A percentile compares a stretch with the other conserved stretches of the same genome.
phyloP scores from a whole-genome alignment of 2,888 invertebrate genomes.

The Latheticus oryzae region DNA sequence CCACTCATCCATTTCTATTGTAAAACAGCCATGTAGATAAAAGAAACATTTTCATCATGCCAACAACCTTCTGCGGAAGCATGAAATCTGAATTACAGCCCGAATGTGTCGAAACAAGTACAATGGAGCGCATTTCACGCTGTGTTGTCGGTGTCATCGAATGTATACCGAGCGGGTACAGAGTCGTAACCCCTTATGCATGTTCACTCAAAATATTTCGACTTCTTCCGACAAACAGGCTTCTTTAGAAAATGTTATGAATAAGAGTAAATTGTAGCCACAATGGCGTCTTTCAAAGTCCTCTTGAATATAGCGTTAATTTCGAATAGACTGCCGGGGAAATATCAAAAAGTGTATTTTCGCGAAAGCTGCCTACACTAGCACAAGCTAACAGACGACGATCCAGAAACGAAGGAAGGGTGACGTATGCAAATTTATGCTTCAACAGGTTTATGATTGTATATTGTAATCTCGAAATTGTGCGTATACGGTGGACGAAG shows the following conservation, averaged over 20 bases:
- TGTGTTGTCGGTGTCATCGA: conserved; percentile 23
- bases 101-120: conserved; percentile 28
- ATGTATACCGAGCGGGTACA: neutral
- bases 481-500: conserved; percentile 23
- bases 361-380: conserved; percentile 33
- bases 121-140: conserved; percentile 32
- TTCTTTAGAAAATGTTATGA: conserved; percentile 69
- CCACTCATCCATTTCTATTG: no score
- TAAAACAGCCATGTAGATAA: neutral
- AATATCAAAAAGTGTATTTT: conserved; percentile 60
- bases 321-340: conserved; percentile 64
- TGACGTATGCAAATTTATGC: conserved; percentile 61
- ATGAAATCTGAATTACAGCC: conserved; percentile 5
- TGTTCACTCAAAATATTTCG: conserved; percentile 61
- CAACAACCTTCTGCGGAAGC: conserved; percentile 2
- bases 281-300: conserved; percentile 72
- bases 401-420: conserved; percentile 44
- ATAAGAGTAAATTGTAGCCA: conserved; percentile 74
- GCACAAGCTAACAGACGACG: neutral
- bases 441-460: conserved; percentile 62
- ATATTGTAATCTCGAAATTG: conserved; percentile 49
- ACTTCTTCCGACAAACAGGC: conserved; percentile 62
- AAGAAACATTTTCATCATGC: neutral
- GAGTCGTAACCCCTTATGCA: conserved; percentile 24
- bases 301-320: conserved; percentile 73